Conservation (phyloP, 64 coral and sea anemone genomes). For the Acropora yongei region DNA sequence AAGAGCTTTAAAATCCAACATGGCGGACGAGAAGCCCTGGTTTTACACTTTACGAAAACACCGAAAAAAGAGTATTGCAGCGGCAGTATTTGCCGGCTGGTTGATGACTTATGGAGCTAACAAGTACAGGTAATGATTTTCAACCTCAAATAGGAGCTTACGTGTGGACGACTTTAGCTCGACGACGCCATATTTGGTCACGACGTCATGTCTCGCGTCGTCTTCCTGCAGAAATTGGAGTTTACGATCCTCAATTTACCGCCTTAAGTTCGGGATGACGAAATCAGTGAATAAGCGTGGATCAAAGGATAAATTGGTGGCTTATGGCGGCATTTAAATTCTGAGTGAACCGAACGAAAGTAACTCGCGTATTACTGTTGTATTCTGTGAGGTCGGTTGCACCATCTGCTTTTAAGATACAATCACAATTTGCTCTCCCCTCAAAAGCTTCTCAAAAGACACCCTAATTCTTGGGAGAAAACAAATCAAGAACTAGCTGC, state of each 20-base stretch:
- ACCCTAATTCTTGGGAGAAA: no score
- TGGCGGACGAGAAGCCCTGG: slow-evolving; percentile 84
- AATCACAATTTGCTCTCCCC: no score
- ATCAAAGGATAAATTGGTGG: not conserved
- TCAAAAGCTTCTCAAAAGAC: no score
- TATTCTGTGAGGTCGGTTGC: slow-evolving; percentile 6
- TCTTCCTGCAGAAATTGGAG: no score
- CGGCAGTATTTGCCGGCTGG: slow-evolving; percentile 71
- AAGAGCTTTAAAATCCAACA: slow-evolving; percentile 35
- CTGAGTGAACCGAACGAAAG: not conserved
- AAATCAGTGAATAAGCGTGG: not conserved
- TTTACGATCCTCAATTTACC: no score
- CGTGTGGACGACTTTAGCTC: no score
- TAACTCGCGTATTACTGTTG: slow-evolving; percentile 22
- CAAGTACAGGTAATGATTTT: slow-evolving; percentile 78
- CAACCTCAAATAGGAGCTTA: no score
- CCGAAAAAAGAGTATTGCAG: slow-evolving; percentile 83
- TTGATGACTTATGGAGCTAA: slow-evolving; percentile 85
- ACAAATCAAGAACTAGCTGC: no score
- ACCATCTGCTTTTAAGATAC: no score
- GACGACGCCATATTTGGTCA: no score
- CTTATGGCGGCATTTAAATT: slow-evolving; percentile 7
- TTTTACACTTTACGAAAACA: slow-evolving; percentile 95
- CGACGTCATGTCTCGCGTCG: no score
- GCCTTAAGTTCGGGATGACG: not conserved